Conservation (phyloP, 2,888 invertebrate species). For the Eudasyphora cyanicolor region DNA sequence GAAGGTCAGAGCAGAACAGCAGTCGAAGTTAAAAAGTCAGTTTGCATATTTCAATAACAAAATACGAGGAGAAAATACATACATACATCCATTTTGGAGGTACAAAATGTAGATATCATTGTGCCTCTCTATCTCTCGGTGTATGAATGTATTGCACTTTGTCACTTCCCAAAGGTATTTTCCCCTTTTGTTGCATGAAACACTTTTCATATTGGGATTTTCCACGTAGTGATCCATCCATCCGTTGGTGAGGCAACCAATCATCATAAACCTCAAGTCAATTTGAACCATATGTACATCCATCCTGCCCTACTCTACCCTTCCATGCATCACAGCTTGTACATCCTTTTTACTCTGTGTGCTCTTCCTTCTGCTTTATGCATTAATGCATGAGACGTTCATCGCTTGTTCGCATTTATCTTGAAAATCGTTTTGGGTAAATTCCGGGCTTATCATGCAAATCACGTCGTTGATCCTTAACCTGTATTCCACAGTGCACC, state of each 20-base stretch:
- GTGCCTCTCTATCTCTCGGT: too few species aligned
- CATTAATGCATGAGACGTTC: constrained; percentile 25
- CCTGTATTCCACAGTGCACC: background rate
- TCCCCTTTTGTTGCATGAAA: background rate
- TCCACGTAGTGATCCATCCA: constrained; percentile 30
- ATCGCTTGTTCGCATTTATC: constrained; percentile 32
- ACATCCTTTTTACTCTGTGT: background rate
- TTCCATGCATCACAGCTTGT: background rate
- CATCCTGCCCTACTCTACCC: background rate
- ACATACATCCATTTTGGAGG: too few species aligned
- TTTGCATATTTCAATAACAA: constrained; percentile 18
- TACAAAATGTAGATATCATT: too few species aligned
- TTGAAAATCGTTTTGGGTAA: constrained; percentile 28
- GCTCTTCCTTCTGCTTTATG: background rate
- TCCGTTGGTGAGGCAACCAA: background rate
- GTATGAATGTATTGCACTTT: constrained; percentile 1
- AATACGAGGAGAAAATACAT: too few species aligned
- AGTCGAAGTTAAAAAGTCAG: constrained; percentile 19
- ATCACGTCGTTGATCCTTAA: constrained; percentile 59
- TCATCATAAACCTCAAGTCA: constrained; percentile 16
- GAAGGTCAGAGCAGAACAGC: background rate
- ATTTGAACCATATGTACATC: background rate
- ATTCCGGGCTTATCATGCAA: constrained; percentile 55
- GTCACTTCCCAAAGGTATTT: constrained; percentile 2
- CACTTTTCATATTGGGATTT: constrained; percentile 7